Percentiles rank a stretch among this genome's conserved stretches.
Evolutionary conservation across 2,797 vertebrate species (phyloP).

Genomic region (Cossypha heuglini): DNA sequence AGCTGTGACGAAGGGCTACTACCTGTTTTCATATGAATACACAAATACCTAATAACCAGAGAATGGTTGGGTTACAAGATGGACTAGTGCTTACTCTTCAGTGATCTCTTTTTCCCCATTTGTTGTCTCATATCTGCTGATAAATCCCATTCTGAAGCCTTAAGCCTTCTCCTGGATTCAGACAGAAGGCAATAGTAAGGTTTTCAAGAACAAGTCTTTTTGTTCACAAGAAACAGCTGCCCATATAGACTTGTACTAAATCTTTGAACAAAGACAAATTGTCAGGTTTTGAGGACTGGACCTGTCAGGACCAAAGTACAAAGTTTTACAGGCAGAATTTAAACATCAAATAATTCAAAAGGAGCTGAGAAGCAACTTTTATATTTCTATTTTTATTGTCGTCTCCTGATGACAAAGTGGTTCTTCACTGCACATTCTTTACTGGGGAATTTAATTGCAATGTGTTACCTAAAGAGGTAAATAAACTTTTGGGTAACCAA

Average conservation of each 20-base stretch:
- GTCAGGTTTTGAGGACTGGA: neutral
- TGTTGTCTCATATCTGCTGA: neutral
- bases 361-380: neutral
- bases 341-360: neutral
- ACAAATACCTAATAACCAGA: neutral
- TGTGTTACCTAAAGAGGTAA: neutral
- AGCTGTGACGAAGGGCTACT: neutral
- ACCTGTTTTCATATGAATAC: neutral
- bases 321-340: neutral
- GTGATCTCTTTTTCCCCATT: neutral
- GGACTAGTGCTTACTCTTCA: neutral
- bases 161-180: neutral
- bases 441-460: neutral
- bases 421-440: neutral
- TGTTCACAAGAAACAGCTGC: neutral
- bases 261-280: neutral
- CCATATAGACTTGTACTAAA: neutral
- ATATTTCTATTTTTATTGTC: neutral
- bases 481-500: neutral
- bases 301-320: neutral
- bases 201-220: neutral
- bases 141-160: neutral
- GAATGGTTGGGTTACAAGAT: neutral
- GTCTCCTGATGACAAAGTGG: neutral
- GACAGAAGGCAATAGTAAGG: neutral